These are phyloP conservation scores for Odontesthes bonariensis DNA, from an alignment of 2,113 vertebrate species.

Conservation along the genomic window DNA sequence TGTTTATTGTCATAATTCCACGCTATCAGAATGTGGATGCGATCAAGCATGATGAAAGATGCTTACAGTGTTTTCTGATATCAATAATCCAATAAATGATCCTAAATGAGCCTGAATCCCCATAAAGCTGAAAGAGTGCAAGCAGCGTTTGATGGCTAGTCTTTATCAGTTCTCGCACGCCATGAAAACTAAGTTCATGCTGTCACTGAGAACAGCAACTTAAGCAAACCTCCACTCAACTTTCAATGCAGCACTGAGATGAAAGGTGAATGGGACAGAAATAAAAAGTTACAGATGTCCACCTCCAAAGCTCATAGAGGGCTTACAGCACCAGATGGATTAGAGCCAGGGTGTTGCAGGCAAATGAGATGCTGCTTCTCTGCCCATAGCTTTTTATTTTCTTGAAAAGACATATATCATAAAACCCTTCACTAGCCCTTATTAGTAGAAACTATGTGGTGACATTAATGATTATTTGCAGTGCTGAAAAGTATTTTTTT, in stretches of 20 bases:
- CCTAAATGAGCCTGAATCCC: neutral
- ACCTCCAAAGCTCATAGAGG: conserved; percentile 57
- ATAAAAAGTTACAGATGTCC: conserved; percentile 69
- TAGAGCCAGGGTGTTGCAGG: conserved; percentile 44
- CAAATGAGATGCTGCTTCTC: conserved; percentile 41
- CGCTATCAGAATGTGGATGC: neutral
- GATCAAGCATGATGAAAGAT: neutral
- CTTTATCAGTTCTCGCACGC: neutral
- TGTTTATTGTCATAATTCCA: neutral
- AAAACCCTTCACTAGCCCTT: conserved; percentile 4
- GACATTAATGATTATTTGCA: neutral
- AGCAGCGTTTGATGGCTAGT: too few relatives aligned
- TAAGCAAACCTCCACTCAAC: neutral
- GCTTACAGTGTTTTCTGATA: neutral
- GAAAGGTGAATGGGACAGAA: conserved; percentile 42
- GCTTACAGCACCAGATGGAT: conserved; percentile 65
- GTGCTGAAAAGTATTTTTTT: neutral
- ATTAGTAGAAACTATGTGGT: neutral
- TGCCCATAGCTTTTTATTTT: conserved; percentile 39
- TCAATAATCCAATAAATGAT: neutral
- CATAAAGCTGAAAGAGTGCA: neutral
- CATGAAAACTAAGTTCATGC: neutral
- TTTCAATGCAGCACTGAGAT: conserved; percentile 18
- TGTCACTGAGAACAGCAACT: neutral
- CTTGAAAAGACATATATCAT: conserved; percentile 8